A percentile compares a stretch with the other conserved stretches of the same genome.
Evolutionary conservation across 2,888 invertebrate genomes (phyloP).

Genomic region (Eupithecia tripunctaria): DNA sequence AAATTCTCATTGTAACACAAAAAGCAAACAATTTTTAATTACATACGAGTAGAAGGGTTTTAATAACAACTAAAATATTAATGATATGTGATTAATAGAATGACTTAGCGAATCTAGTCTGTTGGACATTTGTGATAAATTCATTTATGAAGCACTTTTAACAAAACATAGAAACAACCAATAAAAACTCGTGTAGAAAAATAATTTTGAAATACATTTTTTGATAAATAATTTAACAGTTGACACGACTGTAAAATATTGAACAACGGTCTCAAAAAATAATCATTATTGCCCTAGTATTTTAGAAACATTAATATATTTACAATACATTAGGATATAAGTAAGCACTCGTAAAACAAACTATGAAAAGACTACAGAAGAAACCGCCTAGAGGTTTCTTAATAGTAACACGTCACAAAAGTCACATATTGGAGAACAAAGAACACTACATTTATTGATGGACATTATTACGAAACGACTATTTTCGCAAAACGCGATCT

Average conservation of each 20-base stretch:
- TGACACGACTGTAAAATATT: slow-evolving; percentile 66
- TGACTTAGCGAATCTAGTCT: slow-evolving; percentile 73
- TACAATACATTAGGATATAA: slow-evolving; percentile 59
- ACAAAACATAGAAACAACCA: slow-evolving; percentile 69
- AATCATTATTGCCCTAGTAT: slow-evolving; percentile 67
- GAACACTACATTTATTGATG: background rate
- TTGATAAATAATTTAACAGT: slow-evolving; percentile 70
- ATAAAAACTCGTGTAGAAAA: slow-evolving; percentile 72
- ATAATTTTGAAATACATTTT: slow-evolving; percentile 73
- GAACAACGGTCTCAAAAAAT: slow-evolving; percentile 82
- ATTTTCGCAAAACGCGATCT: background rate
- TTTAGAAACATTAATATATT: slow-evolving; percentile 73
- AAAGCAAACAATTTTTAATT: slow-evolving; percentile 78
- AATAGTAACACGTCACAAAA: background rate
- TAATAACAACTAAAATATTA: slow-evolving; percentile 76
- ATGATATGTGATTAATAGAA: slow-evolving; percentile 80
- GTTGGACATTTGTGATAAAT: slow-evolving; percentile 60
- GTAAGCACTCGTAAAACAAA: slow-evolving; percentile 34
- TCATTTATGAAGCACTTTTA: slow-evolving; percentile 52
- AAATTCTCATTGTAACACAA: slow-evolving; percentile 78
- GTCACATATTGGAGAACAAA: background rate
- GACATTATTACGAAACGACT: background rate
- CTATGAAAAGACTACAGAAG: slow-evolving; percentile 2
- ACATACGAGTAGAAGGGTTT: slow-evolving; percentile 56
- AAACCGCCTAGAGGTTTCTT: slow-evolving; percentile 7